Evolutionary conservation across 2,797 vertebrate genomes (phyloP).

Genomic region (Poecile montanus): DNA sequence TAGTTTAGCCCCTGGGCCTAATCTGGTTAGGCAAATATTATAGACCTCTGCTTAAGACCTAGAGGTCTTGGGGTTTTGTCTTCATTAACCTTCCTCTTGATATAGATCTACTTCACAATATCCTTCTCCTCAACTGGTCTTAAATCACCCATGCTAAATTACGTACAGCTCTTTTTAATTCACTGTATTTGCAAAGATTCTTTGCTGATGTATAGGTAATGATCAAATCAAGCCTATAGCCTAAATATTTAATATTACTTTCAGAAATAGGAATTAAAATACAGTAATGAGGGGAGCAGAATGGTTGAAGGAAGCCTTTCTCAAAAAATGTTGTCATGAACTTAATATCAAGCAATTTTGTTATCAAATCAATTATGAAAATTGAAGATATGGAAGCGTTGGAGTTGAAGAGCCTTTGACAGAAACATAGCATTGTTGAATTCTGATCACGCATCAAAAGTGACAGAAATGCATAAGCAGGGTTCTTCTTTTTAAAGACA

Average conservation of each 20-base stretch:
- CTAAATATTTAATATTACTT: constrained; percentile 21
- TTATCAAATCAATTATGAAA: constrained; percentile 52
- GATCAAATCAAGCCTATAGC: background rate
- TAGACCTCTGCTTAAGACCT: background rate
- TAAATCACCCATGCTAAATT: background rate
- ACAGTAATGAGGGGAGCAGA: background rate
- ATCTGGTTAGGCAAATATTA: background rate
- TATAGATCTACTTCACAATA: background rate
- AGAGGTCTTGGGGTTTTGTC: background rate
- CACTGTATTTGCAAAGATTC: background rate
- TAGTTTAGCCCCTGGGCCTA: background rate
- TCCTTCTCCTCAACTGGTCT: background rate
- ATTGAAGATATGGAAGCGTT: background rate
- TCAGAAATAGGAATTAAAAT: background rate
- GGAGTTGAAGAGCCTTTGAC: constrained; percentile 28
- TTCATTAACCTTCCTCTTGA: background rate
- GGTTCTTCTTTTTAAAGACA: background rate
- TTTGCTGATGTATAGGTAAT: background rate
- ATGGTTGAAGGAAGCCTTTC: background rate
- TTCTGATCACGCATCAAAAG: constrained; percentile 27
- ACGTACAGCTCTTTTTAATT: background rate
- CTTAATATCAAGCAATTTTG: constrained; percentile 12
- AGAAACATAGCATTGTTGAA: constrained; percentile 37
- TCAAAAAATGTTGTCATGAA: background rate
- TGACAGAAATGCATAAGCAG: constrained; percentile 26